phyloP scores from a whole-genome alignment of 2,113 vertebrate genomes.

The Solenodon paradoxus region DNA sequence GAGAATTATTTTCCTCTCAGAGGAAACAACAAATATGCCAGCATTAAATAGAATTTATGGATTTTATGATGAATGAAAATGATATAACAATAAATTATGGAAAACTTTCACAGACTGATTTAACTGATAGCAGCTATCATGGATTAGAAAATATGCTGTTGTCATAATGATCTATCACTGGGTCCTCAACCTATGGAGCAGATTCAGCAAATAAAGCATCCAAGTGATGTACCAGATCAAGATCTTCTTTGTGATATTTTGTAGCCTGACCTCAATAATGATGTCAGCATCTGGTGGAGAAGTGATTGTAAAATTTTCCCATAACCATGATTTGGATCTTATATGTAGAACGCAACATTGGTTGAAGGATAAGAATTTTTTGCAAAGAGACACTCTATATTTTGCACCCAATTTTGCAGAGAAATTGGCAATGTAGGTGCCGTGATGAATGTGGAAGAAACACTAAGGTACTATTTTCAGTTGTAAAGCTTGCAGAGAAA shows the following conservation, averaged over 20 bases:
- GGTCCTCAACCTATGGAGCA: constrained; percentile 99
- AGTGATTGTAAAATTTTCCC: constrained; percentile 98
- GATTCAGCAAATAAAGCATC: constrained; percentile 98
- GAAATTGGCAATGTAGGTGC: constrained; percentile 99
- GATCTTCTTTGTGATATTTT: constrained; percentile 96
- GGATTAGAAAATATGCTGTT: constrained; percentile 99
- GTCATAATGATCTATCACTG: constrained; percentile 96
- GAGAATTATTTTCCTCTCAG: no score
- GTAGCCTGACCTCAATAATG: constrained; percentile 99
- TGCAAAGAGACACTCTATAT: constrained; percentile 97
- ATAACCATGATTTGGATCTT: constrained; percentile 98
- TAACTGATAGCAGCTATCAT: constrained; percentile 98
- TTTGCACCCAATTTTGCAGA: constrained; percentile 98
- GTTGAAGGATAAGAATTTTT: constrained; percentile 99
- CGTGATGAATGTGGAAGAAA: constrained; percentile 99
- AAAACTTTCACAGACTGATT: constrained; percentile 99
- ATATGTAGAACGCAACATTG: constrained; percentile 99
- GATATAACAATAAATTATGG: constrained; percentile 99
- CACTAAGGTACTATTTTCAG: constrained; percentile 99
- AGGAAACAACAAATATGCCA: no score
- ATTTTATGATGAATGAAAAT: no score
- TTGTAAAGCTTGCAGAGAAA: constrained; percentile 98
- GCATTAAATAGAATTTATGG: no score
- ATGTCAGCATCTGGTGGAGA: constrained; percentile 98
- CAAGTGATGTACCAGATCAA: constrained; percentile 97